Conservation (phyloP, 2,888 invertebrate genomes). For the Ennomos erosarius region DNA sequence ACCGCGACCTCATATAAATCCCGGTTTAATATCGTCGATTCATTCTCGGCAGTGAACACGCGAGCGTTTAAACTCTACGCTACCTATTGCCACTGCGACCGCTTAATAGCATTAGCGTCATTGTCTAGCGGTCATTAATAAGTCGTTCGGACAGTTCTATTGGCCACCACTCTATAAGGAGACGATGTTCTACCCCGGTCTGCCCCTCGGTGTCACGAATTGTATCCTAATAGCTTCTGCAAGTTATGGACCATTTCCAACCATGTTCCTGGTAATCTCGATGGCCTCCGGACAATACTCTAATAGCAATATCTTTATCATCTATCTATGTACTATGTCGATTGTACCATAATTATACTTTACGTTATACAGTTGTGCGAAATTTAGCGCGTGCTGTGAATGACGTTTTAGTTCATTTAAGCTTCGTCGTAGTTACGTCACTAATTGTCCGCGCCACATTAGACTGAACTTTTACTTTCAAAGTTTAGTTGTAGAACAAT, state of each 20-base stretch:
- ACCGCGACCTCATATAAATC: constrained; percentile 32
- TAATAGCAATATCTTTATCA: constrained; percentile 34
- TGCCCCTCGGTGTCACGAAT: constrained; percentile 72
- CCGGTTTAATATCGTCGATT: constrained; percentile 38
- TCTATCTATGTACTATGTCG: constrained; percentile 27
- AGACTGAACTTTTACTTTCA: constrained; percentile 28
- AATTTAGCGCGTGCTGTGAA: constrained; percentile 31
- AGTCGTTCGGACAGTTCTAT: constrained; percentile 76
- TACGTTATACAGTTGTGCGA: constrained; percentile 23
- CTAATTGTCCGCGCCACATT: constrained; percentile 22
- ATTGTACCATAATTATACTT: constrained; percentile 31
- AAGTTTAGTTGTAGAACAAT: constrained; percentile 23
- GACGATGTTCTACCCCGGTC: constrained; percentile 47
- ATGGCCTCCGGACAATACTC: constrained; percentile 34
- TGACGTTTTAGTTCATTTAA: constrained; percentile 27
- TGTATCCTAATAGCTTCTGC: constrained; percentile 53
- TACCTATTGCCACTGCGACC: constrained; percentile 61
- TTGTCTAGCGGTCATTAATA: constrained; percentile 80
- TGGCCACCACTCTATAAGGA: constrained; percentile 70
- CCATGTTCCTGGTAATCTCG: constrained; percentile 48
- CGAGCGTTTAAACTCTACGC: constrained; percentile 61
- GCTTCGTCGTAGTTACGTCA: constrained; percentile 21
- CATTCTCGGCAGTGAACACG: constrained; percentile 42
- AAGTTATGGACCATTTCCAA: constrained; percentile 49
- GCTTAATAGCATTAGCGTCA: constrained; percentile 80